Conservation (phyloP, 2,113 vertebrate species). For the Mormyrus iriodes region DNA sequence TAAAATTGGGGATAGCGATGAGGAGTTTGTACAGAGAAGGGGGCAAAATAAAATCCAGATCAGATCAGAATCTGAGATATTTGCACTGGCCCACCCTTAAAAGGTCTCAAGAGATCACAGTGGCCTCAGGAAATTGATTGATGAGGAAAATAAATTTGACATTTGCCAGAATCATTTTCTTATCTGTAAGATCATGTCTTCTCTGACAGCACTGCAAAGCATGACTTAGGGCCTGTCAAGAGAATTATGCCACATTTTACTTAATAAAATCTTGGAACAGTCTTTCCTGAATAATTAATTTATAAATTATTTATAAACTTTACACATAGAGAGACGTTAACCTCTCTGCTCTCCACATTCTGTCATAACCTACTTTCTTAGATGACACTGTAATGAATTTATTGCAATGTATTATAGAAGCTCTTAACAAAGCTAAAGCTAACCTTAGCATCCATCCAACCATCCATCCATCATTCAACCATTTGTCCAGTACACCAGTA, state of each 20-base stretch:
- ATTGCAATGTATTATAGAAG: not conserved
- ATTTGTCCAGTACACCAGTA: not conserved
- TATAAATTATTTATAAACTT: slow-evolving; percentile 4
- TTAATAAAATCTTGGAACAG: not conserved
- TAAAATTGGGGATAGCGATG: not conserved
- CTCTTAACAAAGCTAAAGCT: not conserved
- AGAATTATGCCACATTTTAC: not conserved
- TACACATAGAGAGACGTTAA: not conserved
- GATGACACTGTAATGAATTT: not conserved
- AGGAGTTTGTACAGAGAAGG: not conserved
- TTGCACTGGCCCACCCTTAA: not conserved
- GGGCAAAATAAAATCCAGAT: not conserved
- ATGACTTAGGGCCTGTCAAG: not conserved
- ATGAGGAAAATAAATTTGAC: not conserved
- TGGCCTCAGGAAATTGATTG: not conserved
- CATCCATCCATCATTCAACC: not conserved
- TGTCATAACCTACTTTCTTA: slow-evolving; percentile 5
- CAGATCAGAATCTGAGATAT: not conserved
- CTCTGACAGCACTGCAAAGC: not conserved
- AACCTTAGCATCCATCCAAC: not conserved
- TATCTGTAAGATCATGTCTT: not conserved
- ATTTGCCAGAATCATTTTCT: not conserved
- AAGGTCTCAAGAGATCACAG: not conserved
- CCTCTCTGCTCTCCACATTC: not conserved
- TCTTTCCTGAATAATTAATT: slow-evolving; percentile 13